Percentiles rank a stretch among this genome's conserved stretches.
phyloP scores from a whole-genome alignment of 2,888 invertebrate genomes.

The Tipula unca region DNA sequence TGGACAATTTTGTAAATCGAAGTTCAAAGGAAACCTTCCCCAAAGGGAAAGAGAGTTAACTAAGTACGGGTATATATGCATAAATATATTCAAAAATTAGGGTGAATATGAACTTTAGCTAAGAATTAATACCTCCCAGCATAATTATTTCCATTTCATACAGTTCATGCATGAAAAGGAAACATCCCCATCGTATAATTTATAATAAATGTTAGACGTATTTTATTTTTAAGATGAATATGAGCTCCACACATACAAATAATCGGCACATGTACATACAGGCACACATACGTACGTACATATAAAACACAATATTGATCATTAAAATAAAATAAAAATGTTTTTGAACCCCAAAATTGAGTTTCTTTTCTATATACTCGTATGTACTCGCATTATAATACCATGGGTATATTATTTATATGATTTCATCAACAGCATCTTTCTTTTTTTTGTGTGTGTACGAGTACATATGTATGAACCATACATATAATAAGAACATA shows the following conservation, averaged over 20 bases:
- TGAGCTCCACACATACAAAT: neutral
- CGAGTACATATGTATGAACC: neutral
- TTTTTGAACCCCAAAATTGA: constrained; percentile 3
- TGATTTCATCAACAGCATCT: constrained; percentile 4
- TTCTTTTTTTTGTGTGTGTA: neutral
- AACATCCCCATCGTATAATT: neutral
- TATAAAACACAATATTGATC: neutral
- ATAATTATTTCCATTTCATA: neutral
- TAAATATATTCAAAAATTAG: neutral
- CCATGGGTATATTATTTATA: neutral
- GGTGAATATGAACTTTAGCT: neutral
- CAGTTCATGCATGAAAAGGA: neutral
- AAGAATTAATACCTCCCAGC: neutral
- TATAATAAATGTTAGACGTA: neutral
- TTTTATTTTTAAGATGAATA: neutral
- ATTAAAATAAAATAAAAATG: neutral
- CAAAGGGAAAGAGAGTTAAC: too few species aligned
- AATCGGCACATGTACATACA: neutral
- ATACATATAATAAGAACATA: neutral
- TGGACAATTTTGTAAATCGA: neutral
- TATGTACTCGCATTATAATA: too few species aligned
- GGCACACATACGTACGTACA: too few species aligned
- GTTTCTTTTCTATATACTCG: neutral
- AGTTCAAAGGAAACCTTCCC: neutral
- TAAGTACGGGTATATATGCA: neutral